A percentile compares a stretch with the other conserved stretches of the same genome.
Conservation (phyloP, 2,888 invertebrate species). For the Notodonta ziczac region DNA sequence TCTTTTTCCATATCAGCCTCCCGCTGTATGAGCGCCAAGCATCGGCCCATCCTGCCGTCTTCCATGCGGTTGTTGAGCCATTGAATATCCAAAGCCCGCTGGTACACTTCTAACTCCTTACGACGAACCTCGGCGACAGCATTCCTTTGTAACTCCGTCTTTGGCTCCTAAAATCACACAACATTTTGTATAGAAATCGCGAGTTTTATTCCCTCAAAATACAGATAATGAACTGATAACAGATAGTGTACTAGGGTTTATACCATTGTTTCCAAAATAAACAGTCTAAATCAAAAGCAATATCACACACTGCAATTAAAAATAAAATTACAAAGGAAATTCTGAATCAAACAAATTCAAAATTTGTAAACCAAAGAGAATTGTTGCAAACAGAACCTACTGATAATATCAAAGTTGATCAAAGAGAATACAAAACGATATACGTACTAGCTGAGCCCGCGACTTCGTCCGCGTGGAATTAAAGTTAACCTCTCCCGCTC, state of each 20-base stretch:
- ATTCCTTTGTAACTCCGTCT: conserved; percentile 68
- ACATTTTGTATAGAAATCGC: background rate
- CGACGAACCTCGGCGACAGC: conserved; percentile 54
- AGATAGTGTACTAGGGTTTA: background rate
- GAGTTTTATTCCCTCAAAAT: too few relatives aligned
- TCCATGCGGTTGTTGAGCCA: conserved; percentile 77
- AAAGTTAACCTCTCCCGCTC: too few relatives aligned
- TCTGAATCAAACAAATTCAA: background rate
- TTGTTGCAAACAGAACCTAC: too few relatives aligned
- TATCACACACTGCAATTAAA: too few relatives aligned
- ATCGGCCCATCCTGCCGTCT: conserved; percentile 72
- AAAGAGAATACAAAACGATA: too few relatives aligned
- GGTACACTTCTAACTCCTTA: conserved; percentile 60
- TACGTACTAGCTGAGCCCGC: too few relatives aligned
- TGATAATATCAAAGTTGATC: too few relatives aligned
- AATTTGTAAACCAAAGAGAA: background rate
- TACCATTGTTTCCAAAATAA: background rate
- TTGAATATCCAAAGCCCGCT: conserved; percentile 68
- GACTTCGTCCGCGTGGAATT: too few relatives aligned
- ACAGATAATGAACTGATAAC: background rate
- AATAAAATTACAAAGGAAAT: too few relatives aligned
- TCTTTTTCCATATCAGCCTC: conserved; percentile 77
- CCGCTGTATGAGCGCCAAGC: conserved; percentile 64
- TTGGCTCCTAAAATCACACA: conserved; percentile 56
- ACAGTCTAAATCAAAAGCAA: background rate